Evolutionary conservation across 2,113 vertebrate genomes (phyloP).

Genomic region (Onychorhynchus coronatus): DNA sequence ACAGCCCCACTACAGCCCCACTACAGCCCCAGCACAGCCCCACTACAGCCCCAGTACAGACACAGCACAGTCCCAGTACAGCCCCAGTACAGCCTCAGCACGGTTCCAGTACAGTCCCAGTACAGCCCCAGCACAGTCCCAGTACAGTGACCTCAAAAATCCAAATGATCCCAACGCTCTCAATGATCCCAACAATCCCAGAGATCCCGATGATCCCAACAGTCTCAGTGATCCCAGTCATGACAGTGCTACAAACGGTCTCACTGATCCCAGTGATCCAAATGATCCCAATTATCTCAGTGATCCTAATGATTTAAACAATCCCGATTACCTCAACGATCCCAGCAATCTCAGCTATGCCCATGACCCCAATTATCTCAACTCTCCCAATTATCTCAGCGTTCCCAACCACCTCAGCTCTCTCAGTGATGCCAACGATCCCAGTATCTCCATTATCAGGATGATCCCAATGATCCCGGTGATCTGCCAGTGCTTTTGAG

Average conservation of each 20-base stretch:
- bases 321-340: accelerated
- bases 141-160: too few relatives aligned
- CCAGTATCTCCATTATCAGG: accelerated
- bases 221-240: too few relatives aligned
- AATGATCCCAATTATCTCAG: accelerated
- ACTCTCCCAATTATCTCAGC: neutral
- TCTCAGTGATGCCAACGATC: accelerated
- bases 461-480: accelerated
- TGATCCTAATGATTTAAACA: accelerated
- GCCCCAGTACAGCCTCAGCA: too few relatives aligned
- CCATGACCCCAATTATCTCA: accelerated
- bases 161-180: neutral
- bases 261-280: neutral
- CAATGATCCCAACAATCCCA: too few relatives aligned
- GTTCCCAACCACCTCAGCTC: accelerated
- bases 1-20: accelerated
- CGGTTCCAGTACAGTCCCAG: neutral
- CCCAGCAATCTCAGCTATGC: accelerated
- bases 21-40: neutral
- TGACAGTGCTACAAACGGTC: neutral
- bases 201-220: accelerated
- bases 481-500: neutral
- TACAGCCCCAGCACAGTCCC: neutral
- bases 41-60: too few relatives aligned
- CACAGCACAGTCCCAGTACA: neutral